phyloP scores from a whole-genome alignment of 2,888 invertebrate species.

The Dryobotodes eremita region DNA sequence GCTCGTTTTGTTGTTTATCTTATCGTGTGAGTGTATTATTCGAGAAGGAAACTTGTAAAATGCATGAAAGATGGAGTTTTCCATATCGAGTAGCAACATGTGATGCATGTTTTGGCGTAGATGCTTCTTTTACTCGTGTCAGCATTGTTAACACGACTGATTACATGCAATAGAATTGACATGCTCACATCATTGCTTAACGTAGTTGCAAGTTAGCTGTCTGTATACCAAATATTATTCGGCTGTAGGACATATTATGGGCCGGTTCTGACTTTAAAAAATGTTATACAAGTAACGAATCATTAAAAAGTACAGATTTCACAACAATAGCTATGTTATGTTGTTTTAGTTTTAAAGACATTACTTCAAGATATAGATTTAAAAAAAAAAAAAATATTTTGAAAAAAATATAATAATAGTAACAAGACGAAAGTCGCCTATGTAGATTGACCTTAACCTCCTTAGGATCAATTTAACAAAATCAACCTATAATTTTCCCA shows the following conservation, averaged over 20 bases:
- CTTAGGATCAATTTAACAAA: neutral
- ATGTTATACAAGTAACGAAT: too few species aligned
- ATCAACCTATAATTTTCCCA: too few species aligned
- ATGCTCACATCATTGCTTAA: too few species aligned
- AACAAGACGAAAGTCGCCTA: neutral
- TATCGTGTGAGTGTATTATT: neutral
- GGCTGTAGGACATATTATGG: too few species aligned
- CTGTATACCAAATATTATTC: too few species aligned
- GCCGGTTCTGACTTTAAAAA: too few species aligned
- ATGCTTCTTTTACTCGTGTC: neutral
- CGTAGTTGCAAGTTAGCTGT: too few species aligned
- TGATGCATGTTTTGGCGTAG: neutral
- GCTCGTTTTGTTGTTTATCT: neutral
- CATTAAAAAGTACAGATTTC: too few species aligned
- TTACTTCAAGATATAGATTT: neutral
- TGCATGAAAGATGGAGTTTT: neutral
- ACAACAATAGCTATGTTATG: too few species aligned
- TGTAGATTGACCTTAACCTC: neutral
- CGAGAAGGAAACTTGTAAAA: neutral
- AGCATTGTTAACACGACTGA: neutral
- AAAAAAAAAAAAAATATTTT: neutral
- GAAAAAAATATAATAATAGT: too few species aligned
- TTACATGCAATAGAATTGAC: too few species aligned
- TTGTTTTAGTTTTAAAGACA: neutral
- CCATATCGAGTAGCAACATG: neutral